phyloP scores from a whole-genome alignment of 2,888 invertebrate species.

The Eupeodes luniger region DNA sequence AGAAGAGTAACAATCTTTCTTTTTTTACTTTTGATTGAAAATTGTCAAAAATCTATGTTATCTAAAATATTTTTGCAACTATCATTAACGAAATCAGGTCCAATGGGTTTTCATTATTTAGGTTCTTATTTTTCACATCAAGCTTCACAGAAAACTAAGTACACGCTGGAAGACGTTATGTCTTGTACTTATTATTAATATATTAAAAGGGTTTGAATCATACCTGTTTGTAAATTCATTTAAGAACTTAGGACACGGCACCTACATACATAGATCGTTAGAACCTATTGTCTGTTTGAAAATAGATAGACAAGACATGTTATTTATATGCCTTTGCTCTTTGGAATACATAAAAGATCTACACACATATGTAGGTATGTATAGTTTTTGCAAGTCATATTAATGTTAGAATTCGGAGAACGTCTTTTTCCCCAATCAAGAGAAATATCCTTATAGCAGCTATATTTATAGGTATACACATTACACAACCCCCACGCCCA shows the following conservation, averaged over 20 bases:
- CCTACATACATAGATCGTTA: not conserved
- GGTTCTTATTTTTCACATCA: too few relatives aligned
- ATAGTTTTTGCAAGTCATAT: not conserved
- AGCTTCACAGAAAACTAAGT: too few relatives aligned
- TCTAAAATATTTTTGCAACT: too few relatives aligned
- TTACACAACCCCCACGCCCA: not conserved
- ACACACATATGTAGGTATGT: not conserved
- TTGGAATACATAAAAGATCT: too few relatives aligned
- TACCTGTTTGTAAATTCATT: not conserved
- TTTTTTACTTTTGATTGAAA: too few relatives aligned
- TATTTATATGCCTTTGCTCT: not conserved
- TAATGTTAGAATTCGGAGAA: not conserved
- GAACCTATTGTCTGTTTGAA: not conserved
- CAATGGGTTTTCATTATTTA: too few relatives aligned
- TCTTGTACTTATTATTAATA: too few relatives aligned
- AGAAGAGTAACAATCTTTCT: too few relatives aligned
- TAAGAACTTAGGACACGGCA: not conserved
- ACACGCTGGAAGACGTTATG: too few relatives aligned
- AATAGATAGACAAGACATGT: not conserved
- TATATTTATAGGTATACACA: not conserved
- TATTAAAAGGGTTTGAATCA: too few relatives aligned
- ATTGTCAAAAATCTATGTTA: too few relatives aligned
- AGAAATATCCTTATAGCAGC: not conserved
- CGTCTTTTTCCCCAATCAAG: conserved; percentile 13
- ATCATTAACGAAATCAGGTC: too few relatives aligned